phyloP scores from a whole-genome alignment of 2,113 vertebrate genomes.

The Scopus umbretta region DNA sequence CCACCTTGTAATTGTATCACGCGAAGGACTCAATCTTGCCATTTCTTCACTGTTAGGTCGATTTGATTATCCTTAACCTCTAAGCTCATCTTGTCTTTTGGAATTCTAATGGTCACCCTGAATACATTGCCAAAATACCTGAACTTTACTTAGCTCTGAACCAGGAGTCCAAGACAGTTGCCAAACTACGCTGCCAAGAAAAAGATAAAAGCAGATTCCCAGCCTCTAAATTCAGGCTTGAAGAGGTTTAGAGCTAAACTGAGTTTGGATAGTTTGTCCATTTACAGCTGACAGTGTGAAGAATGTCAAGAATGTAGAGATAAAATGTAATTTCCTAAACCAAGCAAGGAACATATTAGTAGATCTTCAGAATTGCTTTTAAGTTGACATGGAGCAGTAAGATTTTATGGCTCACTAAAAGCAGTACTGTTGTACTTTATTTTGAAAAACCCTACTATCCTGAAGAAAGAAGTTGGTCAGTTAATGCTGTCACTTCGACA shows the following conservation, averaged over 20 bases:
- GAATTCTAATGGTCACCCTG: background rate
- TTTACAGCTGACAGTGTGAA: background rate
- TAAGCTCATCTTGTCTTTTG: background rate
- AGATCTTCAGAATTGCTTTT: background rate
- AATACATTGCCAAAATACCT: background rate
- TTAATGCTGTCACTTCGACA: background rate
- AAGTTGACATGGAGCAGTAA: background rate
- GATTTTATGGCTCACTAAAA: background rate
- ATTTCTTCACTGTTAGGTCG: background rate
- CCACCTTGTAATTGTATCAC: background rate
- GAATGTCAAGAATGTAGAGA: background rate
- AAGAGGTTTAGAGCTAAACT: background rate
- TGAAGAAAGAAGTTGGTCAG: background rate
- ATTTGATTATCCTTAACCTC: background rate
- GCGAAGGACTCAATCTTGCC: background rate
- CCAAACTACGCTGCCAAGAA: background rate
- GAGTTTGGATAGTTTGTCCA: background rate
- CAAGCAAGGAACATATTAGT: background rate
- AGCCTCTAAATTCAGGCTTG: background rate
- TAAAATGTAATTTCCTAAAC: background rate
- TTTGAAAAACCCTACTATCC: background rate
- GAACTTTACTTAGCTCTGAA: background rate
- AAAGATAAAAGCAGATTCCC: background rate
- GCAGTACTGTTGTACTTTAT: background rate
- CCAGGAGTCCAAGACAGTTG: background rate